Base-by-base conservation (phyloP, 2,888 invertebrate species). In the Idaea biselata region DNA sequence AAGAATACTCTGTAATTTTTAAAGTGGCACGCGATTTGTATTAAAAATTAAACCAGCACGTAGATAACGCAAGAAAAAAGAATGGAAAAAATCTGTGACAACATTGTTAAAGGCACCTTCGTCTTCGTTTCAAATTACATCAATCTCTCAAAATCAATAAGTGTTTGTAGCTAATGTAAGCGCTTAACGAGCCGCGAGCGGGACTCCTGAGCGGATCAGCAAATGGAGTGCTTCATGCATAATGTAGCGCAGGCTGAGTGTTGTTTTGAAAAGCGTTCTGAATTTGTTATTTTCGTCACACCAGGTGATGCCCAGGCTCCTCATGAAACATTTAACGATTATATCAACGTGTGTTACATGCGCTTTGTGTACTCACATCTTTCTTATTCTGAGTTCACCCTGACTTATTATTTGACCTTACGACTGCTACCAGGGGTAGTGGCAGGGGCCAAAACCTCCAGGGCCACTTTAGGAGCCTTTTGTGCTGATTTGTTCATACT, bases 151-250 rank as follows among this genome's bases (percentile, higher is more conserved):
- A 86, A 90, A 91, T 91, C 91, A 90, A 91, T 92, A 89, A 88
- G 86, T 86, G 86, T 90, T 89, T 88, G 89, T 87, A 89, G 88
- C 86, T 89, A 90, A 91, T 91, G 91, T 91, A 90, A 85, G 89
- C 89, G 89, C 88, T 89, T 91, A 91, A 91, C 91, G 91, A 91
- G 90, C 87, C 91, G 87, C 88, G 90, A 87, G 86, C 85, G 87
- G 88, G 87, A 85, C 87, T 88, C 83, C 83, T 89, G 91, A 92
- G 91, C 90, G 89, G 91, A 91, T 91, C 89, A 89, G 86, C 90
- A 91, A 91, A 91, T 91, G 91, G 91, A 92, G 91, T 91, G 91
- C 88, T 87, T 91, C 91, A 91, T 92, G 89, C 91, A 92, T 92
- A 90, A 92, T 92, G 92, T 89, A 92, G 86, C 84, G 77, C 81